A percentile compares a stretch with the other conserved stretches of the same genome.
Conservation (phyloP, 2,797 vertebrate species). For the Cynodonichthys magdalenae region DNA sequence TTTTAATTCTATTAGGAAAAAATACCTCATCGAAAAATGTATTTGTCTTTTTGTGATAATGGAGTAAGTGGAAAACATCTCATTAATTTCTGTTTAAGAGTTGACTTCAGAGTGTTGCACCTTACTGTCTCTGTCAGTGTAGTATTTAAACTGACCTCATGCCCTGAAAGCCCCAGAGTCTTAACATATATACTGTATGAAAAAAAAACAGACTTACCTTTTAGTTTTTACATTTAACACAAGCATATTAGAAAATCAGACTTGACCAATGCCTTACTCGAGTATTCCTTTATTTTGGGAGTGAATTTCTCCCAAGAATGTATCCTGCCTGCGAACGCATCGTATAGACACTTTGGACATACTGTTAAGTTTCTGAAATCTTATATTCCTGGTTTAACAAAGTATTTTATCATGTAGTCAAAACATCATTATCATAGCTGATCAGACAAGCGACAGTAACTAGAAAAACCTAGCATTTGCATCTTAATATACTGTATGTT, state of each 20-base stretch:
- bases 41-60: neutral
- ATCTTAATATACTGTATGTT: slow-evolving; percentile 25
- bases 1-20: slow-evolving; percentile 26
- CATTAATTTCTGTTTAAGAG: slow-evolving; percentile 24
- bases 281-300: slow-evolving; percentile 41
- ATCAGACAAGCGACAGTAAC: slow-evolving; percentile 15
- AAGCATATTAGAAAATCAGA: slow-evolving; percentile 34
- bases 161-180: slow-evolving; percentile 15
- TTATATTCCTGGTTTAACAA: no score
- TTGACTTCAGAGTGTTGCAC: slow-evolving; percentile 45
- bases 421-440: slow-evolving; percentile 14
- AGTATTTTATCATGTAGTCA: slow-evolving; percentile 10
- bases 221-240: slow-evolving; percentile 5
- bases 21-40: slow-evolving; percentile 28
- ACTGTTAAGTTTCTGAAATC: no score
- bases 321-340: slow-evolving; percentile 37
- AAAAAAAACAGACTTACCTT: slow-evolving; percentile 6
- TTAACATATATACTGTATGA: slow-evolving; percentile 15
- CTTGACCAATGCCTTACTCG: slow-evolving; percentile 54
- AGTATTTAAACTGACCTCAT: slow-evolving; percentile 14
- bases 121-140: slow-evolving; percentile 8
- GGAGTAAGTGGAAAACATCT: slow-evolving; percentile 24
- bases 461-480: slow-evolving; percentile 3
- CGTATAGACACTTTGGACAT: slow-evolving; percentile 26
- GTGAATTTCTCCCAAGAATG: slow-evolving; percentile 50